Base-by-base conservation (phyloP, 2,113 vertebrate species). In the Larimichthys crocea region DNA sequence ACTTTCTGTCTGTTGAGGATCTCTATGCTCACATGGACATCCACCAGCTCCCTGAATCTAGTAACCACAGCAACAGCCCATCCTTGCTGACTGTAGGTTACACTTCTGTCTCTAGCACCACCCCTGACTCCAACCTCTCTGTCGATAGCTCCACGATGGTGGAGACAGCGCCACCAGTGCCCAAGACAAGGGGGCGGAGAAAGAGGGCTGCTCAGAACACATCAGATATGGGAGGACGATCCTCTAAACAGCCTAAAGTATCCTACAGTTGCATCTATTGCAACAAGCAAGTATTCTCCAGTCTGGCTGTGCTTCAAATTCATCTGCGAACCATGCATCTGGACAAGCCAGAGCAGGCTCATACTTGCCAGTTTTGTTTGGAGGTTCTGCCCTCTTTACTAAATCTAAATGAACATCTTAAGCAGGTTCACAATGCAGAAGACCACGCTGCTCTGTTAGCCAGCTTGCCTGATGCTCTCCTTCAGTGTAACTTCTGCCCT, bases 401-500 rank as follows among this genome's bases (percentile, higher is more conserved):
- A 87, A 99, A 99, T 94, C 93, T 99, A 78, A 99, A 99, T 0
- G 98, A 99, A 92, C 98, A 99, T 87, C 96, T 99, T 74, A 98
- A 97, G 87, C 98, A 99, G 95, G 94, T 97, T 80, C 98, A 99
- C 2, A 97, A 98, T 87, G 96, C 96, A 76, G 97, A 98, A 44
- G 97, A 98, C 82, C 95, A 97, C 49, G 95, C 95, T 17, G 89
- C 88, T 42, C 90, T 99, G 86, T 95, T 99, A n/a, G 96, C 95
- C 57, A 95, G 97, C 89, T 93, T 99, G 91, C 96, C 98, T 22
- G 95, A 97, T 91, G 93, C 97, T 79, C 95, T 97, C 48, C 97
- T 99, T 90, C 98, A 99, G 92, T 99, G 98, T 92, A 99, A 99
- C 93, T 99, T 99, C 92, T 99, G 98, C 91, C 96, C 98, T 0